These are phyloP conservation scores for Liolophura sinensis DNA, from an alignment of 1,140 invertebrate species.

Conservation along the genomic window DNA sequence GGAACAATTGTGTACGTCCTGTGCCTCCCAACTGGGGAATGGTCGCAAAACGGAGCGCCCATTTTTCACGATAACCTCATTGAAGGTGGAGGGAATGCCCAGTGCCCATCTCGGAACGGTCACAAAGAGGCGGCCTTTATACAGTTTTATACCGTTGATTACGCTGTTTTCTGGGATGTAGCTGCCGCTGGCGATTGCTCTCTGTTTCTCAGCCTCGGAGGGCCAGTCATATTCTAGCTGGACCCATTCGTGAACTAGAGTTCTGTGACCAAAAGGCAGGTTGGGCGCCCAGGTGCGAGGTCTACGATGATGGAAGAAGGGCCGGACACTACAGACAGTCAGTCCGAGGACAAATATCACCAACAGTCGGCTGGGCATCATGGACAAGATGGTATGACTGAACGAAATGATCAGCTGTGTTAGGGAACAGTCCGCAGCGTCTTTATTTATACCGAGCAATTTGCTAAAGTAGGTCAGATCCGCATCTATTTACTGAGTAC, in stretches of 20 bases:
- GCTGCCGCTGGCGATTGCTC: not conserved
- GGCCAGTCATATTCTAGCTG: not conserved
- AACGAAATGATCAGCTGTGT: too few relatives aligned
- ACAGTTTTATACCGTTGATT: not conserved
- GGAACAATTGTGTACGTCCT: not conserved
- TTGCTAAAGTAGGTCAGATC: too few relatives aligned
- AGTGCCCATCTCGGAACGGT: not conserved
- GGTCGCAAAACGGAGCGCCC: not conserved
- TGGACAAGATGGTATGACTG: too few relatives aligned
- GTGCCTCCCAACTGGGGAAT: not conserved
- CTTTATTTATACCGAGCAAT: too few relatives aligned
- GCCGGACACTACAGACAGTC: too few relatives aligned
- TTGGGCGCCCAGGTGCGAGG: too few relatives aligned
- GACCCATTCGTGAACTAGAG: conserved; percentile 1
- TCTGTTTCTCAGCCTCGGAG: not conserved
- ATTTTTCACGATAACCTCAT: not conserved
- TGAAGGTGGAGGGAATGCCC: not conserved
- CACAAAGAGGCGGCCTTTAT: not conserved
- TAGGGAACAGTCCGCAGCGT: too few relatives aligned
- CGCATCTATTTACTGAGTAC: too few relatives aligned
- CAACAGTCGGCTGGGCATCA: too few relatives aligned
- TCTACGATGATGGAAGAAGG: too few relatives aligned
- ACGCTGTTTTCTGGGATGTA: conserved; percentile 1
- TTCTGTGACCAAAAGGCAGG: not conserved
- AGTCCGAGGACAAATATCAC: too few relatives aligned